These are phyloP conservation scores for Meteorus colon DNA, from an alignment of 2,888 invertebrate species.

Conservation along the genomic window DNA sequence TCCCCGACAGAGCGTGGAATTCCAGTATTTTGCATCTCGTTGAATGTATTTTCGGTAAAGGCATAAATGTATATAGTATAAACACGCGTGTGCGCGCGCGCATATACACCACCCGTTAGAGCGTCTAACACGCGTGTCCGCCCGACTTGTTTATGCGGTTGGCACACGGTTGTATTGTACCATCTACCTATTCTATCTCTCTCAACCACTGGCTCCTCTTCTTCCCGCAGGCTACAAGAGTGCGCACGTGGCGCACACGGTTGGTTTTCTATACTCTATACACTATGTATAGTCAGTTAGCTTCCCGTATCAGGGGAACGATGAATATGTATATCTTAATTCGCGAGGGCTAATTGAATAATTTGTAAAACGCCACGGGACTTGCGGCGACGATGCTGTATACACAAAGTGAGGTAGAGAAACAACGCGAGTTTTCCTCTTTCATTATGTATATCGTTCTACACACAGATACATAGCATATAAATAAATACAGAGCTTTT, in stretches of 20 bases:
- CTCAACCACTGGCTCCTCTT: conserved; percentile 22
- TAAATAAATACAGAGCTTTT: conserved; percentile 53
- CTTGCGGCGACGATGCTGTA: conserved; percentile 56
- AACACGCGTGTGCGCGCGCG: conserved; percentile 38
- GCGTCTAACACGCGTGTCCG: conserved; percentile 67
- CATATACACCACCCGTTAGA: conserved; percentile 64
- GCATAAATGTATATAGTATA: conserved; percentile 32
- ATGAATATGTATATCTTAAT: conserved; percentile 74
- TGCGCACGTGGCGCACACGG: conserved; percentile 20
- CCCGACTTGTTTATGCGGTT: conserved; percentile 70
- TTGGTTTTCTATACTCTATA: conserved; percentile 22
- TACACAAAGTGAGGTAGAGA: conserved; percentile 28
- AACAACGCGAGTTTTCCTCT: conserved; percentile 27
- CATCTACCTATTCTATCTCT: conserved; percentile 31
- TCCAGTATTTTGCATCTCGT: conserved; percentile 53
- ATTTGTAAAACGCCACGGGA: conserved; percentile 71
- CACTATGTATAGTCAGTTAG: conserved; percentile 7
- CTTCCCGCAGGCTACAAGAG: conserved; percentile 33
- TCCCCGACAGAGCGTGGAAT: conserved; percentile 51
- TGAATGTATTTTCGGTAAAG: conserved; percentile 40
- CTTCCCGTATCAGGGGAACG: conserved; percentile 66
- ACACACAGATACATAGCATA: too few relatives aligned
- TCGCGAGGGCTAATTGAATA: conserved; percentile 73
- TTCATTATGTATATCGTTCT: neutral
- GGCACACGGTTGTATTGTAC: conserved; percentile 46